Evolutionary conservation across 2,113 vertebrate genomes (phyloP).

Genomic region (Microtus ochrogaster): DNA sequence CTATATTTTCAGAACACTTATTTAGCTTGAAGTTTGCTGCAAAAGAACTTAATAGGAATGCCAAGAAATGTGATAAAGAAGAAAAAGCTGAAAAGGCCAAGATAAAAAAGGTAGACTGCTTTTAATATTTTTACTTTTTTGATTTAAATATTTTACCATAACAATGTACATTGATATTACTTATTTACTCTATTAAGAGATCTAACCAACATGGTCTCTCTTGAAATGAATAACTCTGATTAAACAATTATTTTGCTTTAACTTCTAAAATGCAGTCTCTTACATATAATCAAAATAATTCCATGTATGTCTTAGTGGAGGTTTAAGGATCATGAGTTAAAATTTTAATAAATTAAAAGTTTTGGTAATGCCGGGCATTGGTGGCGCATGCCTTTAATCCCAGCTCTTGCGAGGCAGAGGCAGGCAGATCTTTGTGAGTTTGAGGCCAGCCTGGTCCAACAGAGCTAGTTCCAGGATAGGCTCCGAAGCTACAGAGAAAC

Average conservation of each 20-base stretch:
- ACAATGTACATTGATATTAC: constrained; percentile 21
- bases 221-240: constrained; percentile 52
- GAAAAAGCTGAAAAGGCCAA: constrained; percentile 95
- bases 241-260: constrained; percentile 49
- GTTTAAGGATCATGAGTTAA: neutral
- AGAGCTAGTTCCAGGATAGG: too few species aligned
- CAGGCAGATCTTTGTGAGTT: too few species aligned
- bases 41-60: constrained; percentile 94
- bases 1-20: constrained; percentile 88
- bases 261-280: constrained; percentile 12
- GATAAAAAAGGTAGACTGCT: constrained; percentile 94
- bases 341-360: neutral
- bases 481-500: too few species aligned
- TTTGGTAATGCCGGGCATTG: too few species aligned
- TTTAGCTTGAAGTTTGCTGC: constrained; percentile 96
- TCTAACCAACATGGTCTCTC: constrained; percentile 32
- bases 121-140: neutral
- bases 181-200: constrained; percentile 59
- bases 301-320: neutral
- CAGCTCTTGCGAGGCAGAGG: too few species aligned
- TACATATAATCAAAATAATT: constrained; percentile 52
- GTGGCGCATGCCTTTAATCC: too few species aligned
- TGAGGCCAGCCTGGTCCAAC: too few species aligned
- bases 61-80: constrained; percentile 96
- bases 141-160: constrained; percentile 57